Conservation (phyloP, 1,140 invertebrate genomes). For the Nasonia longicornis region DNA sequence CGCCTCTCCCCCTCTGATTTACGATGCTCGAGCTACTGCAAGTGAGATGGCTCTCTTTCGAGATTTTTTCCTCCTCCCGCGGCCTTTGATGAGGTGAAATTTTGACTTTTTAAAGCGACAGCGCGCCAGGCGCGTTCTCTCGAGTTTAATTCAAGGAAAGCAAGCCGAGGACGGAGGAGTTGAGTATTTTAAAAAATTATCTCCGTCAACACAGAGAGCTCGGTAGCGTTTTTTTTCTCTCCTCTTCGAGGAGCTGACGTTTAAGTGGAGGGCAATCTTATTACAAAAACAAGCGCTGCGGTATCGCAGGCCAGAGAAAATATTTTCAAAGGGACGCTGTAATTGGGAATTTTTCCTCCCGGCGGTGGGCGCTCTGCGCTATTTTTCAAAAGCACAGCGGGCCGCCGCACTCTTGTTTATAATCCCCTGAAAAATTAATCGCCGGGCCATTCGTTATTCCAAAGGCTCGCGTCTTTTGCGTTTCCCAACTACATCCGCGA, state of each 20-base stretch:
- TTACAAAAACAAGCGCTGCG: not conserved
- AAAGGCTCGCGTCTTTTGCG: not conserved
- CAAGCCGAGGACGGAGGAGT: not conserved
- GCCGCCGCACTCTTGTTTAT: not conserved
- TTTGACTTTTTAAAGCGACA: not conserved
- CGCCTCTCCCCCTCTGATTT: not conserved
- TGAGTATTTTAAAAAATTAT: slow-evolving; percentile 1
- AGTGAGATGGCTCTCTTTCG: not conserved
- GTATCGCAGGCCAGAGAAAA: not conserved
- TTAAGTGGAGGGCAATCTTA: not conserved
- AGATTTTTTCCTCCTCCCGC: not conserved
- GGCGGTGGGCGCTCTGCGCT: not conserved
- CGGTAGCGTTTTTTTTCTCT: not conserved
- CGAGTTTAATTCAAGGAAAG: not conserved
- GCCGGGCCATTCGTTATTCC: not conserved
- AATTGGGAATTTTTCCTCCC: not conserved
- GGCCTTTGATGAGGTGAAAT: not conserved
- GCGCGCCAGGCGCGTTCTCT: too few species aligned
- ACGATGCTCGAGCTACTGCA: slow-evolving; percentile 4
- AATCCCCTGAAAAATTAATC: not conserved
- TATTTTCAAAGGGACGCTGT: not conserved
- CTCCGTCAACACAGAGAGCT: too few species aligned
- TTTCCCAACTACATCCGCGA: not conserved
- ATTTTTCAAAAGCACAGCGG: not conserved
- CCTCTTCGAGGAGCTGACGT: not conserved